Conservation (phyloP, 2,888 invertebrate species). For the Sesia apiformis region DNA sequence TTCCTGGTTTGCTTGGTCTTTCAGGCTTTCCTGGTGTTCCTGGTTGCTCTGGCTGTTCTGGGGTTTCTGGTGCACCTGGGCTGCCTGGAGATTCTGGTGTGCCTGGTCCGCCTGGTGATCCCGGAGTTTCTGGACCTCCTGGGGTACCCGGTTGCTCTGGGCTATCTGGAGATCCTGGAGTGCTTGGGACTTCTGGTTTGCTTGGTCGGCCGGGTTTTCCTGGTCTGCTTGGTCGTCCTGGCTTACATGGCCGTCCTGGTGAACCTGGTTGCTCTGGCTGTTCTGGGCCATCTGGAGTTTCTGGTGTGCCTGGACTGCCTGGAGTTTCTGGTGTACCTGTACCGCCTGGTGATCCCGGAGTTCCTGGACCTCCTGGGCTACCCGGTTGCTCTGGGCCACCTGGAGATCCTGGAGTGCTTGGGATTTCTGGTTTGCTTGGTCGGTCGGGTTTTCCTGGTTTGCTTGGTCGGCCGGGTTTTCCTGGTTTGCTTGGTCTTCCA, state of each 20-base stretch:
- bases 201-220: background rate
- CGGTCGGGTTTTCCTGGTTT: too few relatives aligned
- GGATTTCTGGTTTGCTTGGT: too few relatives aligned
- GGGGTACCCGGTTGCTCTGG: background rate
- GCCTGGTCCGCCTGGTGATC: background rate
- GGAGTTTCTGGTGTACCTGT: background rate
- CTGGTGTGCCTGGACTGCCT: background rate
- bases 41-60: too few relatives aligned
- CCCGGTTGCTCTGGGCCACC: too few relatives aligned
- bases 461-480: too few relatives aligned
- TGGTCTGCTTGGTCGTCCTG: slow-evolving; percentile 18
- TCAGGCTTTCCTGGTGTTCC: too few relatives aligned
- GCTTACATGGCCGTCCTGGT: slow-evolving; percentile 27
- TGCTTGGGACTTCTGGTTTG: background rate
- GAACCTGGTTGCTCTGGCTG: slow-evolving; percentile 13
- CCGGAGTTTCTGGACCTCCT: background rate
- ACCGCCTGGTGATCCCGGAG: too few relatives aligned
- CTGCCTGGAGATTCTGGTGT: background rate
- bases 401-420: too few relatives aligned
- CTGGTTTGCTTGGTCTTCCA: too few relatives aligned
- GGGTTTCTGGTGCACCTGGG: background rate
- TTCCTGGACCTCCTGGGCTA: too few relatives aligned
- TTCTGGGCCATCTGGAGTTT: background rate
- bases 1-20: too few relatives aligned
- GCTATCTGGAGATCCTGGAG: slow-evolving; percentile 9